Conservation (phyloP, 1,140 invertebrate genomes). For the Lepidurus packardi region DNA sequence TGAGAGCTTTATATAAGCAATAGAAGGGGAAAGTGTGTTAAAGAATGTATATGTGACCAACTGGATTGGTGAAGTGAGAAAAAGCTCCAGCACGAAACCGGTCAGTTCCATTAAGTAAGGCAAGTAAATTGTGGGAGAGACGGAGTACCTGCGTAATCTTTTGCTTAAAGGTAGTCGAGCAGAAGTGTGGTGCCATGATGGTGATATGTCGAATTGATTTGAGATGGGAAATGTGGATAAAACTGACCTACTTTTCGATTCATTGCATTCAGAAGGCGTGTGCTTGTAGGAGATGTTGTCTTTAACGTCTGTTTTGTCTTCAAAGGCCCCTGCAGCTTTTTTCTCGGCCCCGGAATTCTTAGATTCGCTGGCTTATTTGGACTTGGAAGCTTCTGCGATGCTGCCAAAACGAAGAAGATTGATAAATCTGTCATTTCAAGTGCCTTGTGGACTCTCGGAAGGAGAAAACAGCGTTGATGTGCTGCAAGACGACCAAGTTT, state of each 20-base stretch:
- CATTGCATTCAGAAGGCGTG: neutral
- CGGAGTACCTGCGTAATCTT: too few species aligned
- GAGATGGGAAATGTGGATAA: neutral
- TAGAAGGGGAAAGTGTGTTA: neutral
- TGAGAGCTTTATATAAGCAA: neutral
- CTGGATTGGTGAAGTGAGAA: neutral
- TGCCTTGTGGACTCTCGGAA: neutral
- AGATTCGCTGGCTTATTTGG: neutral
- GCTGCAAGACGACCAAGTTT: neutral
- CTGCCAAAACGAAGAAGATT: neutral
- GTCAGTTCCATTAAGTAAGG: conserved; percentile 12
- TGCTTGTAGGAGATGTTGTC: neutral
- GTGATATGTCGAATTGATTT: neutral
- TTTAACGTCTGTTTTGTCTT: neutral
- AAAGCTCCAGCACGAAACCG: neutral
- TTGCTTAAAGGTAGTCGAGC: neutral
- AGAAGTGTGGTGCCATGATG: neutral
- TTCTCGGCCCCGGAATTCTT: neutral
- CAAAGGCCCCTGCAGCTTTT: neutral
- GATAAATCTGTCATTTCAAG: neutral
- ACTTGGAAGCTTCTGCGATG: neutral
- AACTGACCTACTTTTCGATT: neutral
- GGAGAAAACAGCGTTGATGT: neutral
- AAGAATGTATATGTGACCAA: too few species aligned
- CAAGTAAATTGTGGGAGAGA: neutral